Evolutionary conservation across 30 jellyfish, hydroid and myxozoan genomes (phyloP), one percentile per base, ranked within the genome.

Genomic region (Euphysa ruthae): DNA sequence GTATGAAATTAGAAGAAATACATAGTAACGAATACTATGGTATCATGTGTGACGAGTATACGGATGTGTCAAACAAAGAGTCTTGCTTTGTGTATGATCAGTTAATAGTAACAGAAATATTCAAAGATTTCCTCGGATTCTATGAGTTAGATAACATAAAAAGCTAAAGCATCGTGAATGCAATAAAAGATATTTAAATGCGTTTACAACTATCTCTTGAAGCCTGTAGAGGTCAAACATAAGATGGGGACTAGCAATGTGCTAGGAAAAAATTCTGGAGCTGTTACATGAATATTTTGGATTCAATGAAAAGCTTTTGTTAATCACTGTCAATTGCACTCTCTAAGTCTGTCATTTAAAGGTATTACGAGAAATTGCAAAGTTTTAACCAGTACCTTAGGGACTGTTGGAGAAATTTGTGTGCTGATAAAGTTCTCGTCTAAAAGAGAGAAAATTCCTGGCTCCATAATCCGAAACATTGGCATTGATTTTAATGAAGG

Each of bases 11-110:
- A 4, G 14, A 12, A 1, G 0, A 25, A 12, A 27, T 69, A 4
- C 4, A 19, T 6, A 10, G 29, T 19, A 52, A 61, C 30, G 28
- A 69, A 22, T 25, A 8, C 34, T 55, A 16, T 42, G 15, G 4
- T n/a, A 21, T 35, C 21, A 38, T 38, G n/a, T 38, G 52, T 60
- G 84, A 51, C 19, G 78, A 65, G 23, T 34, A 72, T 22, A 55
- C 82, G 3, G 78, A 1, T 29, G 32, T 58, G 23, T 13, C 84
- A 5, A 72, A 72, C 44, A 72, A 60, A 35, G 75, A 72, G 82
- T 72, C n/a, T 60, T 82, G 21, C 33, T 61, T 27, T 61, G 73
- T 27, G 58, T 61, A 4, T 3, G 73, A 4, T 28, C 60, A 58
- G 30, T 52, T 13, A 28, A 52, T 52, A 52, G 29, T 13, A 19